These are phyloP conservation scores for Ellobius talpinus DNA, from an alignment of 2,113 vertebrate species.

Conservation along the genomic window DNA sequence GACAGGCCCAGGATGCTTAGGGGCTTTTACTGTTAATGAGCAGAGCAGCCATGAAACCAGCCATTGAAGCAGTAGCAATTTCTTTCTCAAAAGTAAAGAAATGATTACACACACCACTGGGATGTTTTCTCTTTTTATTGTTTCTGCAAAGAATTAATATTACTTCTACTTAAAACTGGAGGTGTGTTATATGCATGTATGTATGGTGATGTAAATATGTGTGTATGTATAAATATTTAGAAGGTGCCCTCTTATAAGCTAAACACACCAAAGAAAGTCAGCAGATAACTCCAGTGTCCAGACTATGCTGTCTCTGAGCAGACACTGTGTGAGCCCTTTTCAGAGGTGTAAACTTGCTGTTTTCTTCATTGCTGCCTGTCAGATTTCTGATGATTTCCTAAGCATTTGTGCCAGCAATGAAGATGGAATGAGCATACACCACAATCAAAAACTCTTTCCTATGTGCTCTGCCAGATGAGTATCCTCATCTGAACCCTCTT, in stretches of 20 bases:
- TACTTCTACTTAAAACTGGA: constrained; percentile 44
- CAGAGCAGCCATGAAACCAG: constrained; percentile 35
- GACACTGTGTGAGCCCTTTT: constrained; percentile 36
- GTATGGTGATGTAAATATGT: neutral
- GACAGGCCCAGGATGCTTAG: neutral
- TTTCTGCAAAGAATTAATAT: constrained; percentile 36
- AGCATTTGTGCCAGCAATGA: neutral
- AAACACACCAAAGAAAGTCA: constrained; percentile 1
- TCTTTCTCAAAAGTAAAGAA: constrained; percentile 59
- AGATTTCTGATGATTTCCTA: constrained; percentile 50
- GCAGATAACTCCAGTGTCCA: constrained; percentile 24
- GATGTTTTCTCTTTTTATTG: neutral
- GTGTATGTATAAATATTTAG: neutral
- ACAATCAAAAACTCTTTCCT: constrained; percentile 36
- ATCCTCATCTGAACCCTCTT: neutral
- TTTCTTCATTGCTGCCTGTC: constrained; percentile 29
- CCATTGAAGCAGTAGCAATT: constrained; percentile 18
- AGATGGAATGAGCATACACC: neutral
- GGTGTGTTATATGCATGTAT: neutral
- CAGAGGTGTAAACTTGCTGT: constrained; percentile 28
- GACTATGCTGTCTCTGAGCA: neutral
- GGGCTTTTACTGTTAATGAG: constrained; percentile 40
- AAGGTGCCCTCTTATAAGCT: neutral
- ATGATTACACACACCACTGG: neutral
- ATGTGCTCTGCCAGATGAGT: constrained; percentile 52